Base-by-base conservation (phyloP, 2,888 invertebrate species). In the Antheraea assamensis region DNA sequence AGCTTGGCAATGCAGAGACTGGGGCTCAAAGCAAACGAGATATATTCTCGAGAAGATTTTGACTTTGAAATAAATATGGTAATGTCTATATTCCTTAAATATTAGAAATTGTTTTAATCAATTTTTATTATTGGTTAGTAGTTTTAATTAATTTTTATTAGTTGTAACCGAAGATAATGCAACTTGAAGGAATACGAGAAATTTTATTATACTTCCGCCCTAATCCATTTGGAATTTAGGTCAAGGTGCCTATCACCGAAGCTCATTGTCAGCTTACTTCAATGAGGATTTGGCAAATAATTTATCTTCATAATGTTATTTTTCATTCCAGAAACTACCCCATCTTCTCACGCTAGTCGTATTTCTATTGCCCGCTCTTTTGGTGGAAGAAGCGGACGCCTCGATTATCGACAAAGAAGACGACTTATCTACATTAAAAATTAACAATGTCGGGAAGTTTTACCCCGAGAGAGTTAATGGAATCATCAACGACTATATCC, bases 11-110 rank as follows among this genome's bases (percentile, higher is more conserved):
- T 87, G 3, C 35, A 55, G 24, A 73, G 80, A 27, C 72, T 87
- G 24, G 70, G 76, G 1, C 74, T 83, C 10, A 77, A 82, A 10
- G 79, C 83, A 0, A 76, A 81, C 2, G 55, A 78, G 7, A 72
- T 82, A 2, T 87, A 82, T 74, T 74, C 83, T 0, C 80, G 77
- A 30, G 74, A 79, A 30, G 81, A 82, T 27, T 87, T 81, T 52
- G 81, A 85, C 17, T 74, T 73, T 58, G 87, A 87, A 15, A 15
- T 68, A 19, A 8, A 68, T 31, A 19, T 8, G 66, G 66, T 68
- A 31, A 68, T 19, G n/a, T n/a, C n/a, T n/a, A n/a, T n/a, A n/a
- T n/a, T n/a, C n/a, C n/a, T n/a, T n/a, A n/a, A n/a, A n/a, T n/a
- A n/a, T n/a, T n/a, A n/a, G n/a, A n/a, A n/a, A n/a, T n/a, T n/a